These are phyloP conservation scores for Puntigrus tetrazona DNA, from an alignment of 2,113 vertebrate genomes.

Conservation along the genomic window DNA sequence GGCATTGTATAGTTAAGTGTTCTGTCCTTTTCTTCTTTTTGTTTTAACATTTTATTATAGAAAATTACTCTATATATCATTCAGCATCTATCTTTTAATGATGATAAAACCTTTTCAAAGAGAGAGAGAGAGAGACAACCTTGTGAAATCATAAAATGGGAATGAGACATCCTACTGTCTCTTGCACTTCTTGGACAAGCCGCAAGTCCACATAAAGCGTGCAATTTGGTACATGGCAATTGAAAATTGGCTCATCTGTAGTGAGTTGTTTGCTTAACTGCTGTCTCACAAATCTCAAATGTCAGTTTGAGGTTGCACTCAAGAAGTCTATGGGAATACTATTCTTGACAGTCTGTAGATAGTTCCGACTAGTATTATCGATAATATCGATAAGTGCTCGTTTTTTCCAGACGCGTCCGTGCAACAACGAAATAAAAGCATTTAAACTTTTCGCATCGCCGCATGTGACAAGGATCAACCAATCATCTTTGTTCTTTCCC, in stretches of 20 bases:
- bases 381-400: too few species aligned
- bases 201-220: neutral
- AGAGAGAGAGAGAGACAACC: neutral
- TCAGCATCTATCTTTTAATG: neutral
- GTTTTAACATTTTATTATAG: neutral
- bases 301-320: neutral
- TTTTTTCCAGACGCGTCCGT: too few species aligned
- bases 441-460: too few species aligned
- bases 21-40: neutral
- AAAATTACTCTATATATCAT: neutral
- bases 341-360: neutral
- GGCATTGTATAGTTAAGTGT: neutral
- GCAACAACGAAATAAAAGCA: too few species aligned
- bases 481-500: too few species aligned
- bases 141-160: neutral
- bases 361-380: too few species aligned
- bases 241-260: neutral
- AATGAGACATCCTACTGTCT: neutral
- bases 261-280: neutral
- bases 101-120: neutral
- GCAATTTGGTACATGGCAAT: neutral
- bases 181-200: neutral
- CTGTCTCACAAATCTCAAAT: neutral
- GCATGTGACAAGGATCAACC: too few species aligned
- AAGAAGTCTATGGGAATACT: neutral